phyloP scores from a whole-genome alignment of 2,797 vertebrate species.

The Dipus sagitta region DNA sequence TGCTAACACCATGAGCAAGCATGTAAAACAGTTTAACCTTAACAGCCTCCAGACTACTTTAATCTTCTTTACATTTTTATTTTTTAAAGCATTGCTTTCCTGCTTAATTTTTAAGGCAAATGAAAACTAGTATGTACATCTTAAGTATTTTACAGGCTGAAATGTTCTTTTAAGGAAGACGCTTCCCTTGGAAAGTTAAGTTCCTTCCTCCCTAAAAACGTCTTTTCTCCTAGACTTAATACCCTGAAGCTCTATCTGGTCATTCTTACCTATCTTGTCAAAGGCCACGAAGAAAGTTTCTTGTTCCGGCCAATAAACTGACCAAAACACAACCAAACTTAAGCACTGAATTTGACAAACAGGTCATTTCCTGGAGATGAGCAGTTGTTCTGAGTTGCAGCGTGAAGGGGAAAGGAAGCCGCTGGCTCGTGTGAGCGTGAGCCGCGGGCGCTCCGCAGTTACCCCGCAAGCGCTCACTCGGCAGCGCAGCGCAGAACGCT shows the following conservation, averaged over 20 bases:
- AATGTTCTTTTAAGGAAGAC: conserved; percentile 53
- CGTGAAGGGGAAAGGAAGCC: background rate
- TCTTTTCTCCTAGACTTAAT: conserved; percentile 23
- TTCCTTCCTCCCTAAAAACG: background rate
- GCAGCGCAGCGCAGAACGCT: conserved; percentile 43
- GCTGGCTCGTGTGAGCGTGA: too few species aligned
- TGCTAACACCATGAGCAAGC: background rate
- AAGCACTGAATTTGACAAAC: conserved; percentile 46
- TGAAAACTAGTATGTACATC: conserved; percentile 3
- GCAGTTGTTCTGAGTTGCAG: background rate
- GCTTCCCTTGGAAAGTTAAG: conserved; percentile 32
- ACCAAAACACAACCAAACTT: conserved; percentile 37
- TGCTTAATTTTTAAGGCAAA: conserved; percentile 72
- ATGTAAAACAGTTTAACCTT: background rate
- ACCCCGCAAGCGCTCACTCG: conserved; percentile 36
- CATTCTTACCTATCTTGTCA: conserved; percentile 45
- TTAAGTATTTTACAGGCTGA: conserved; percentile 31
- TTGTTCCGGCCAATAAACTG: conserved; percentile 19
- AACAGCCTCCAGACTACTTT: conserved; percentile 1
- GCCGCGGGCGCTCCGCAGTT: background rate
- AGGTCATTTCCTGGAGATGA: conserved; percentile 1
- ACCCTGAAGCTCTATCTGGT: conserved; percentile 67
- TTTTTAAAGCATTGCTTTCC: conserved; percentile 49
- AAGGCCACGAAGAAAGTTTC: conserved; percentile 75
- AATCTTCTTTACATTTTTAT: background rate